Evolutionary conservation across 37 sponge, comb jelly and placozoan species (phyloP), one percentile per base, ranked within the genome.

Genomic region (Lycopodina hypogea): DNA sequence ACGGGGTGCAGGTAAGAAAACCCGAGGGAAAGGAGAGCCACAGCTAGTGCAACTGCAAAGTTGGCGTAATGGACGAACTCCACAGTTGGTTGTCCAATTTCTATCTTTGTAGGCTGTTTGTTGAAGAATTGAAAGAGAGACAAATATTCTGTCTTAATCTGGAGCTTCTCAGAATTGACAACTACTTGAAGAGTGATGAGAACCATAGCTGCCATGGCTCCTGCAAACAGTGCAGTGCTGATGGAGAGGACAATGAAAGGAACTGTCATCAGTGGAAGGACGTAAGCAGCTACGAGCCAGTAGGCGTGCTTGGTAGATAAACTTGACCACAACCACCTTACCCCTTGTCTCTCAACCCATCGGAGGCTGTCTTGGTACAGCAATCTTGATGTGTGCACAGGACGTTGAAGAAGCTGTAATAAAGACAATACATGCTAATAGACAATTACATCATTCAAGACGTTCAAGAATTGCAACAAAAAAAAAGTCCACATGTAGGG

Each of bases 291-390:
- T 2, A 77, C 29, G 3, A 87, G 71, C 59, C 76, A 63, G 45
- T 76, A 87, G 22, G 81, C 50, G 57, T 87, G 88, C 66, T 81
- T 87, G 40, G 72, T 69, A 4, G 88, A 63, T 34, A 87, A 72
- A 41, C 61, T 62, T 0, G 78, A 77, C 88, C 88, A 87, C 14
- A 87, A 22, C 82, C 82, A 87, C 39, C 40, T 77, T 3, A 82
- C 61, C 2, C 88, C 88, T 76, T 58, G 61, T 28, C 57, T 68
- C 56, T 87, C 88, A 59, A 81, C 75, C 24, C 38, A 19, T 42
- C 66, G 26, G 18, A 65, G 30, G 4, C 26, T 32, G 30, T 33
- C 66, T 32, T 33, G n/a, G n/a, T 26, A 28, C n/a, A 59, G 6
- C 28, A 59, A 6, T 72, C 30, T 37, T 9, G 42, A 21, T 32